Percentiles rank a stretch among this genome's conserved stretches.
Conservation (phyloP, 1,140 invertebrate species). For the Scaptodrosophila lebanonensis region DNA sequence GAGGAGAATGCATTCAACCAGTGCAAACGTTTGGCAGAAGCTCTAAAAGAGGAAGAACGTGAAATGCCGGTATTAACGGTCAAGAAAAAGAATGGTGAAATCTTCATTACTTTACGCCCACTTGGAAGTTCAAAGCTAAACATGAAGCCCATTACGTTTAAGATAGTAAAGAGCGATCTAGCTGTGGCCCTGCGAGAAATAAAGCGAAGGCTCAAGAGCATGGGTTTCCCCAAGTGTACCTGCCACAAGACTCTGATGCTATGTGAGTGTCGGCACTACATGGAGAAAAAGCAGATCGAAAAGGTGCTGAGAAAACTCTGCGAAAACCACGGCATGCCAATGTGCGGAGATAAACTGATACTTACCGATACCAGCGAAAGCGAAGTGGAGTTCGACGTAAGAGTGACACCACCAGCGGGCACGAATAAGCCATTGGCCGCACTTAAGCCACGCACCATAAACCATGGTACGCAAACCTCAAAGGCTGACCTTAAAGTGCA, state of each 20-base stretch:
- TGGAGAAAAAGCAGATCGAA: conserved; percentile 46
- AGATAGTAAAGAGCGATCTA: conserved; percentile 55
- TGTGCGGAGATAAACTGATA: conserved; percentile 36
- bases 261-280: conserved; percentile 48
- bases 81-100: conserved; percentile 52
- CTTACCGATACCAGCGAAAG: conserved; percentile 67
- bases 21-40: conserved; percentile 6
- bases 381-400: conserved; percentile 61
- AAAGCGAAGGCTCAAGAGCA: conserved; percentile 42
- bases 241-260: conserved; percentile 56
- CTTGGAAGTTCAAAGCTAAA: conserved; percentile 12
- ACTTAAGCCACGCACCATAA: conserved; percentile 10
- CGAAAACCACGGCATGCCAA: conserved; percentile 16
- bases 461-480: conserved; percentile 42
- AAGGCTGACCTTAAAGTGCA: conserved; percentile 14
- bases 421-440: background rate
- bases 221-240: conserved; percentile 58
- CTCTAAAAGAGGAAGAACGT: background rate
- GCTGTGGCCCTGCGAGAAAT: conserved; percentile 33
- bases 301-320: conserved; percentile 41
- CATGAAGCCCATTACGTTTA: conserved; percentile 62
- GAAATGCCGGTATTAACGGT: conserved; percentile 44
- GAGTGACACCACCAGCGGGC: conserved; percentile 51
- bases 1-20: conserved; percentile 4
- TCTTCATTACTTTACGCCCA: conserved; percentile 53